Conservation (phyloP, 2,113 vertebrate species). For the Odontophorus gujanensis region DNA sequence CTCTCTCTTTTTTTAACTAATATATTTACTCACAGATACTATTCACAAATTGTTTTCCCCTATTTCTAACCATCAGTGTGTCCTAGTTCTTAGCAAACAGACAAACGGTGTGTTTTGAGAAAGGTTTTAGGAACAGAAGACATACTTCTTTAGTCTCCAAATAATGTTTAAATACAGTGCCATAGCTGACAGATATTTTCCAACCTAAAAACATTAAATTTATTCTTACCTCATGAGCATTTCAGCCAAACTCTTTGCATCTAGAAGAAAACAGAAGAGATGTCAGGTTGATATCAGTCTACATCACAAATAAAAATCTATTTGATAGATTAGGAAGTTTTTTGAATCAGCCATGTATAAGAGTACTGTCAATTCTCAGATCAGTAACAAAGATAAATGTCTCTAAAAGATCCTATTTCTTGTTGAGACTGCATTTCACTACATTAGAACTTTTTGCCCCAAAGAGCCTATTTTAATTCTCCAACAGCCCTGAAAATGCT, state of each 20-base stretch:
- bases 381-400: not conserved
- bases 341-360: not conserved
- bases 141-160: not conserved
- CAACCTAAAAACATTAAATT: not conserved
- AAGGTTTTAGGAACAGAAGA: not conserved
- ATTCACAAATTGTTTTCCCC: not conserved
- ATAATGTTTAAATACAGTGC: not conserved
- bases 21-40: not conserved
- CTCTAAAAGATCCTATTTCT: not conserved
- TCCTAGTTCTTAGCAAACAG: not conserved
- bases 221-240: constrained; percentile 98
- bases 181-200: not conserved
- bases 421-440: not conserved
- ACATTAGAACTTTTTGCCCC: not conserved
- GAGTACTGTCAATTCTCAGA: not conserved
- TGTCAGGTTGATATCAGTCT: not conserved
- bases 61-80: not conserved
- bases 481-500: not conserved
- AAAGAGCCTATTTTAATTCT: not conserved
- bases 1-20: not conserved
- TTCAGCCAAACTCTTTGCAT: constrained; percentile 99
- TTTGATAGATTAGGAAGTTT: not conserved
- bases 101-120: not conserved
- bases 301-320: not conserved
- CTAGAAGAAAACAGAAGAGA: constrained; percentile 83